Base-by-base conservation (phyloP, 2,888 invertebrate species). In the Diarsia brunnea region DNA sequence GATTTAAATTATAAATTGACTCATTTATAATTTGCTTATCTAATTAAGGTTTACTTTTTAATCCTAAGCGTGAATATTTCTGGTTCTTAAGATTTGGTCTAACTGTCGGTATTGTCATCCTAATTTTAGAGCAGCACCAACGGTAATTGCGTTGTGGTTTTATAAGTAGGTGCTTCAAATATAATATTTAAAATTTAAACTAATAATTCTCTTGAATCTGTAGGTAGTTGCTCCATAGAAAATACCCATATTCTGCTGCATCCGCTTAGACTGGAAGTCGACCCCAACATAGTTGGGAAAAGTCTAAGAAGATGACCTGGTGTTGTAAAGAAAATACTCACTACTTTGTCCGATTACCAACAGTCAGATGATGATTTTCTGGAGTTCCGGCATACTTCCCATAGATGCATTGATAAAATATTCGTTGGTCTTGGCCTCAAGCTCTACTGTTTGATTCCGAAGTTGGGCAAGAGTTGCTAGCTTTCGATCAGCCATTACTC, bases 311-410 rank as follows among this genome's bases (percentile, higher is more conserved):
- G 1, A 53, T 24, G 53, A 11, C n/a, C 53, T 31, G 10, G 27
- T 47, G 12, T 31, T 69, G 69, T 74, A 60, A 64, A 69, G 38
- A 53, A 72, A 72, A 67, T 64, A 55, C 27, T 45, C 43, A 27
- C 14, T 64, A 16, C 45, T 38, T 55, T 43, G n/a, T 64, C 10
- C 5, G 55, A 10, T 24, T 21, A 38, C 31, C 16, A 7, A 38
- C 38, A 21, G 21, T 21, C 10, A 21, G n/a, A n/a, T 51, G 51
- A 51, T 11, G 11, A 51, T 51, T n/a, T n/a, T 51, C 51, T 21
- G 51, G 21, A 21, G 49, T 10, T 4, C 47, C 21, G n/a, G n/a
- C n/a, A n/a, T 21, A 2, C 19, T 19, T 49, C 49, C 21, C 21
- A 51, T 21, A 21, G 49, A 49, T 51, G 21, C 10, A 21, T 8